Base-by-base conservation (phyloP, 2,113 vertebrate genomes). In the Okapia johnstoni region DNA sequence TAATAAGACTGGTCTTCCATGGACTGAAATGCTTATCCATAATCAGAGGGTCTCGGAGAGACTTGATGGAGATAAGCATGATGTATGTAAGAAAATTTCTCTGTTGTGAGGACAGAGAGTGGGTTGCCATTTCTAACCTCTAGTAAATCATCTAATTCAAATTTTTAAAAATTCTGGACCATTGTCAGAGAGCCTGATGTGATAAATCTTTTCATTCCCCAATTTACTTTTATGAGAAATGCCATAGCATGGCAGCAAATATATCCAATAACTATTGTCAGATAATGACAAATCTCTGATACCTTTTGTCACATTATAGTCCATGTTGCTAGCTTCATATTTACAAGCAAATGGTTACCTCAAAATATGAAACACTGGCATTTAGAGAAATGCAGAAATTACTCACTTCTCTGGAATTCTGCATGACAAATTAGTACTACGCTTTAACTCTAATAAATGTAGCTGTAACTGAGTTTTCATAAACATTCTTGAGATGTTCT, bases 401-500 rank as follows among this genome's bases (percentile, higher is more conserved):
- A 98, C 97, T 99, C 98, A 98, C 97, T 98, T 98, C 97, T 95
- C 92, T 98, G 98, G 98, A 99, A 99, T 99, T 98, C 96, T 98
- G 95, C 97, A 98, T 99, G 98, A 98, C 98, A 98, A 98, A 99
- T 99, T 98, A 98, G 97, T 95, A 89, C 95, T 98, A 85, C 63
- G 88, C 93, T 98, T 98, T 88, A 25, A 93, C 96, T 98, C 97
- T 98, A 98, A 98, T 98, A 99, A 99, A 99, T 98, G 98, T 98
- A 98, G 96, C 97, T 98, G 91, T 90, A 98, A 96, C 95, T 90
- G 94, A 97, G 98, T 98, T 98, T 99, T 98, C 97, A 98, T 98
- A 99, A 98, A 98, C 98, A 98, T 99, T 99, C 98, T 98, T 98
- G 97, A 98, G 98, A 99, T 98, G 93, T 98, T 99, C 98, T 98